These are phyloP conservation scores for Gila robusta DNA, from an alignment of 2,797 vertebrate genomes.

Conservation along the genomic window DNA sequence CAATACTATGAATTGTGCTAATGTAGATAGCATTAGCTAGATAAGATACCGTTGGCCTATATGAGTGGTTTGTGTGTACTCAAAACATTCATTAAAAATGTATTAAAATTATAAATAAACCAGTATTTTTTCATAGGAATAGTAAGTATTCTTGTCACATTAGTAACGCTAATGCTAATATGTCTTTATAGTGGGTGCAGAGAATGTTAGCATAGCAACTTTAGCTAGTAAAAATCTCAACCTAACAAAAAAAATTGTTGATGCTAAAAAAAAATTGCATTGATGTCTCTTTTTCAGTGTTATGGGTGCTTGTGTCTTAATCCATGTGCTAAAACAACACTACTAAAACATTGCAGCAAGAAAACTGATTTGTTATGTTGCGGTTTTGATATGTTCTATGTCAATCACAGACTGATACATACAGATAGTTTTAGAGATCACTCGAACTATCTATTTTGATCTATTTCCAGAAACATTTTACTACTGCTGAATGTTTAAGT, in stretches of 20 bases:
- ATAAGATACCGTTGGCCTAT: neutral
- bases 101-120: neutral
- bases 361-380: neutral
- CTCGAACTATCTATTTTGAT: neutral
- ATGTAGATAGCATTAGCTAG: neutral
- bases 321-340: neutral
- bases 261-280: too few relatives aligned
- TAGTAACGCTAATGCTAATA: neutral
- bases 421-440: neutral
- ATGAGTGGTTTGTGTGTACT: neutral
- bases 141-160: neutral
- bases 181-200: neutral
- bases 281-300: neutral
- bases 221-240: neutral
- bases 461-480: neutral
- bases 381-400: neutral
- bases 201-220: neutral
- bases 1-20: neutral
- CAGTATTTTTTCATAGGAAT: neutral
- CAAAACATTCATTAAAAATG: neutral
- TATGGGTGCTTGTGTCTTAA: neutral
- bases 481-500: constrained; percentile 1
- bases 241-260: neutral
- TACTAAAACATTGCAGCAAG: neutral
- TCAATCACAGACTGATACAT: neutral